Evolutionary conservation across 2,888 invertebrate species (phyloP).

Genomic region (Bursaphelenchus okinawaensis): DNA sequence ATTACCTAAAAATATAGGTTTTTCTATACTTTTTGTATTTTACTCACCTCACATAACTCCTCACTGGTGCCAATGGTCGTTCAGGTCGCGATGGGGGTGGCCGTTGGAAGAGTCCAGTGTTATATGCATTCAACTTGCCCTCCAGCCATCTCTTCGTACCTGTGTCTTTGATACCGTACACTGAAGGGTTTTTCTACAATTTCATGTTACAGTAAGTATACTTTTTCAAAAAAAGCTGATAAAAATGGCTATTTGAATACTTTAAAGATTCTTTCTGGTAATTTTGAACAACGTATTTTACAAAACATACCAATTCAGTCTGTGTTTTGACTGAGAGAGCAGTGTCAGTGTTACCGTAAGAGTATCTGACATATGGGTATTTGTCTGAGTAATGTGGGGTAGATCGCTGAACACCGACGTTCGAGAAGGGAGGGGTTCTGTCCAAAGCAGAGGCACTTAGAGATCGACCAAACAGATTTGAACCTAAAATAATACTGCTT

Average conservation of each 20-base stretch:
- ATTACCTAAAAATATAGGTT: not conserved
- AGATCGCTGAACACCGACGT: conserved; percentile 53
- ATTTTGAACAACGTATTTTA: not conserved
- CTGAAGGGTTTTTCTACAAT: conserved; percentile 33
- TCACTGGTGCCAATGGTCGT: conserved; percentile 41
- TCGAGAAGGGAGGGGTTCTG: conserved; percentile 49
- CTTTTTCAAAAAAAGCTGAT: no score
- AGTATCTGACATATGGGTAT: conserved; percentile 52
- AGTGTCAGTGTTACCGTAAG: conserved; percentile 48
- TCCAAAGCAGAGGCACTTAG: conserved; percentile 46
- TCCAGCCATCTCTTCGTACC: conserved; percentile 57
- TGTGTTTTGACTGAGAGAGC: conserved; percentile 45
- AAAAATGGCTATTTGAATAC: no score
- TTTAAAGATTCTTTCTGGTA: conserved; percentile 8
- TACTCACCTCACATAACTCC: conserved; percentile 45
- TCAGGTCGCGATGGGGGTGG: conserved; percentile 41
- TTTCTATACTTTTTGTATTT: not conserved
- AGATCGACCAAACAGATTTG: conserved; percentile 49
- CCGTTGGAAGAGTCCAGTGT: conserved; percentile 46
- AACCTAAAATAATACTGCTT: conserved; percentile 32
- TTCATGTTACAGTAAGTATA: no score
- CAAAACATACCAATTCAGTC: conserved; percentile 41
- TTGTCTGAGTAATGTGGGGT: conserved; percentile 53
- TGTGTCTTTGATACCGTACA: conserved; percentile 46
- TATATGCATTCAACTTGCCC: conserved; percentile 53